These are phyloP conservation scores for Plestiodon gilberti DNA, from an alignment of 2,113 vertebrate species.

Conservation along the genomic window DNA sequence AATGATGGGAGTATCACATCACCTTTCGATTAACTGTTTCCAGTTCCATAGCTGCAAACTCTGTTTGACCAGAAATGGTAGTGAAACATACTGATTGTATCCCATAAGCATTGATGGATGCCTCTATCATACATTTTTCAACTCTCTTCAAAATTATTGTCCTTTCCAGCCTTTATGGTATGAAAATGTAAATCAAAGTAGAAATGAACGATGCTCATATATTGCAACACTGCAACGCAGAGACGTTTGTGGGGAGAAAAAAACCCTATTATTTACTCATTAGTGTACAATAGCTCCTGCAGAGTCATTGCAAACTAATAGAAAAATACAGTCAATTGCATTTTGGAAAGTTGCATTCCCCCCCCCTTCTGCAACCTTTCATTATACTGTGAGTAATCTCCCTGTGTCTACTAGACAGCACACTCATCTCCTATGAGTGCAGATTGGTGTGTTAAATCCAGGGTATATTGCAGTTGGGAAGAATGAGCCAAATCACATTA, in stretches of 20 bases:
- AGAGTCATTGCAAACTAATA: constrained; percentile 1
- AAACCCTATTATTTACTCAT: constrained; percentile 8
- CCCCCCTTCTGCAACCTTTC: background rate
- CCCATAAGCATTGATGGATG: background rate
- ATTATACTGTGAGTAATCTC: background rate
- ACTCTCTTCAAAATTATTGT: background rate
- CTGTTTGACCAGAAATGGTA: background rate
- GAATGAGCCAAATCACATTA: background rate
- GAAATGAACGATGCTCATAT: background rate
- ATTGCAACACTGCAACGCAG: background rate
- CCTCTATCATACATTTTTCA: background rate
- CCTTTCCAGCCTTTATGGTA: background rate
- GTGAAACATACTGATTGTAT: background rate
- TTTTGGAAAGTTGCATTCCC: background rate
- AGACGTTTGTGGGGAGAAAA: background rate
- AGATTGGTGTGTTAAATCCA: background rate
- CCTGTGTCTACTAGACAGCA: background rate
- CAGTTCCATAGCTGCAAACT: background rate
- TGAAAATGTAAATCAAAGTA: background rate
- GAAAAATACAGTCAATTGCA: background rate
- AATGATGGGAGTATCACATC: background rate
- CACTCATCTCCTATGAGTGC: background rate
- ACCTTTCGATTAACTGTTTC: background rate
- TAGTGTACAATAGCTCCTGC: background rate
- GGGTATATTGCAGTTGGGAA: background rate